Conservation (phyloP, 2,888 invertebrate species). For the Agrochola macilenta region DNA sequence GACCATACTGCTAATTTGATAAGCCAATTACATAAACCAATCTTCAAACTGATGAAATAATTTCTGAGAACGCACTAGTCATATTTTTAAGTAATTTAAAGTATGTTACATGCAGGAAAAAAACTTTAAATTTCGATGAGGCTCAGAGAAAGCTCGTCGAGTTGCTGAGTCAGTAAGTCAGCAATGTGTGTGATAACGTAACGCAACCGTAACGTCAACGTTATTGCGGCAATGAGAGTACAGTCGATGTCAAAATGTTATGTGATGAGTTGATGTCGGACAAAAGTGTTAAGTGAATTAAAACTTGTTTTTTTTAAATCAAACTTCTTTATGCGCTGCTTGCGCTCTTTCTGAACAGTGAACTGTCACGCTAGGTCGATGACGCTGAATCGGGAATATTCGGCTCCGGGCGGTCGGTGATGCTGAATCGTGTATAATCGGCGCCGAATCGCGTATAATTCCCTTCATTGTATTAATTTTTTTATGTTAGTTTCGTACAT, state of each 20-base stretch:
- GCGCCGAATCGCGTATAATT: too few species aligned
- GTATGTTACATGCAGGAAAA: conserved; percentile 32
- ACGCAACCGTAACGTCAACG: conserved; percentile 28
- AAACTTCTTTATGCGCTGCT: too few species aligned
- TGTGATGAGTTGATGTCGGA: neutral
- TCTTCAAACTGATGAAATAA: neutral
- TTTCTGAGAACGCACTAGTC: conserved; percentile 25
- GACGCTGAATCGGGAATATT: neutral
- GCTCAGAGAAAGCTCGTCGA: conserved; percentile 41
- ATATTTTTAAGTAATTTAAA: conserved; percentile 15
- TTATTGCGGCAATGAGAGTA: conserved; percentile 3
- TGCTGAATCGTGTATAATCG: neutral
- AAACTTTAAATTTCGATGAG: conserved; percentile 8
- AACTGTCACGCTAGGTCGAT: too few species aligned
- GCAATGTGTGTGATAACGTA: conserved; percentile 19
- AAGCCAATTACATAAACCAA: conserved; percentile 6
- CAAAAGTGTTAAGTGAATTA: neutral
- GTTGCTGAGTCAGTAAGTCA: conserved; percentile 39
- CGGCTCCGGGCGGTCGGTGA: neutral
- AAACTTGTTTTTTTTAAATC: neutral
- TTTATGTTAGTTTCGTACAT: too few species aligned
- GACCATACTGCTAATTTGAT: conserved; percentile 1
- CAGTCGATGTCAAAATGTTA: neutral
- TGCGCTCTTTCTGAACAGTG: too few species aligned
- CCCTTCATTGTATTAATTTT: too few species aligned